Percentiles rank a stretch among this genome's conserved stretches.
These are phyloP conservation scores for Charina bottae DNA, from an alignment of 2,113 vertebrate genomes.

Conservation along the genomic window DNA sequence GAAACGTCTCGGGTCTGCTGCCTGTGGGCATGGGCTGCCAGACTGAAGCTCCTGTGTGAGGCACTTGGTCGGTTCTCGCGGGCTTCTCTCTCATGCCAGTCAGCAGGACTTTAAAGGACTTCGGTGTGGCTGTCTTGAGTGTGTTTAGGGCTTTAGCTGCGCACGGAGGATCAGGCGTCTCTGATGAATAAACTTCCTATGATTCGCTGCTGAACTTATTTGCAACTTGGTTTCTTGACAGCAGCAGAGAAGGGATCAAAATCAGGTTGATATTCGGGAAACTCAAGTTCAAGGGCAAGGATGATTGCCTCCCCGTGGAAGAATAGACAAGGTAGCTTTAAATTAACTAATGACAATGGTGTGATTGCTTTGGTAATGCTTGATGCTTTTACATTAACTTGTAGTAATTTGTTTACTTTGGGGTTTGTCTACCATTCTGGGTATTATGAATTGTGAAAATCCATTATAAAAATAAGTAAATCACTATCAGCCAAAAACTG, in stretches of 20 bases:
- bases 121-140: not conserved
- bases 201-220: not conserved
- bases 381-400: not conserved
- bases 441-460: not conserved
- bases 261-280: constrained; percentile 29
- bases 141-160: not conserved
- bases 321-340: not conserved
- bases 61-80: not conserved
- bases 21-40: not conserved
- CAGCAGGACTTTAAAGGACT: not conserved
- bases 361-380: not conserved
- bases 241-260: not conserved
- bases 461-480: not conserved
- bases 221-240: constrained; percentile 33
- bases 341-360: not conserved
- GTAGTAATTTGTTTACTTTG: not conserved
- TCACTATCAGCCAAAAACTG: not conserved
- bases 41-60: not conserved
- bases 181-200: not conserved
- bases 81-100: not conserved
- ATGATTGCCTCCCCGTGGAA: not conserved
- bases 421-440: not conserved
- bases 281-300: constrained; percentile 35
- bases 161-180: not conserved
- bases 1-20: too few species aligned